Conservation (phyloP, 1,140 invertebrate species). For the Bicyclus anynana region DNA sequence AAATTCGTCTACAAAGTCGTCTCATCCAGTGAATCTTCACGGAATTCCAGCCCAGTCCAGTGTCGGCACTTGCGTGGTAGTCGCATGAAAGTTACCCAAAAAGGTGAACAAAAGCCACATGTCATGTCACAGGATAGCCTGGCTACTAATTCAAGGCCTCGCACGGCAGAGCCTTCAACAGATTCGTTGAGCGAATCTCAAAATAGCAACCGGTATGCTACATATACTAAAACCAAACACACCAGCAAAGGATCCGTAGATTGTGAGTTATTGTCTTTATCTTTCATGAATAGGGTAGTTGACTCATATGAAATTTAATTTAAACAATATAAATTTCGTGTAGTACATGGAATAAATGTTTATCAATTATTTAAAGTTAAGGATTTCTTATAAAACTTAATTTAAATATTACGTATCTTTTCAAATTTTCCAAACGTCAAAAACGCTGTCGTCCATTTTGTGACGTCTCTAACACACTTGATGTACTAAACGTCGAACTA, state of each 20-base stretch:
- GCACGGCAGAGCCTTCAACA: constrained; percentile 57
- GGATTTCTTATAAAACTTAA: too few relatives aligned
- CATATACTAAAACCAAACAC: constrained; percentile 57
- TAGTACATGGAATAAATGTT: too few relatives aligned
- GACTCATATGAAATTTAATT: too few relatives aligned
- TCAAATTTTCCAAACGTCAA: too few relatives aligned
- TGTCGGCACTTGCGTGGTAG: constrained; percentile 29
- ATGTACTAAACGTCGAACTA: too few relatives aligned
- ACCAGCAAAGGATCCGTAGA: constrained; percentile 42
- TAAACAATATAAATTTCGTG: too few relatives aligned
- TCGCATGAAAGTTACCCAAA: constrained; percentile 22
- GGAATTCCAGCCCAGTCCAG: constrained; percentile 53
- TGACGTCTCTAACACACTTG: too few relatives aligned
- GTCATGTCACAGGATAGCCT: constrained; percentile 58
- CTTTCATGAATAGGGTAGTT: too few relatives aligned
- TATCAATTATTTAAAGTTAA: too few relatives aligned
- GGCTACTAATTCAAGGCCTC: constrained; percentile 48
- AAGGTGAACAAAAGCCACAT: constrained; percentile 21
- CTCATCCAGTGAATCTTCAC: constrained; percentile 58
- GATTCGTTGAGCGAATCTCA: constrained; percentile 58
- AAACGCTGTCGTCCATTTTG: too few relatives aligned
- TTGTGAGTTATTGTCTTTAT: constrained; percentile 57
- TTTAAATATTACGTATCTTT: too few relatives aligned
- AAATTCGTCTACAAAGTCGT: constrained; percentile 38
- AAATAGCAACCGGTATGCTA: constrained; percentile 60